Base-by-base conservation (phyloP, 2,888 invertebrate genomes). In the Cerastoderma edule region DNA sequence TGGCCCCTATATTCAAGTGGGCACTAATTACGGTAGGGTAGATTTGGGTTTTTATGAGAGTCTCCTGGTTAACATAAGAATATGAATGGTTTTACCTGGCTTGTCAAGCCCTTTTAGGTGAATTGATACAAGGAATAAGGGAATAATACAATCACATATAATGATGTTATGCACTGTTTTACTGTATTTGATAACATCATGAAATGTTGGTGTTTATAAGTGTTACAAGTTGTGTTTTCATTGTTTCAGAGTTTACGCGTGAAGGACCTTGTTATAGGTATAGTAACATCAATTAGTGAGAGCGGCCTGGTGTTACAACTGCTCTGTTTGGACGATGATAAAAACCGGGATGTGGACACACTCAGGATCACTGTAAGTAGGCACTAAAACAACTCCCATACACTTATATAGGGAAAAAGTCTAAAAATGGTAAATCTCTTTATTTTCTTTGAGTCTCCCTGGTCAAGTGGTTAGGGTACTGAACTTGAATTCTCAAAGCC, bases 281-380 rank as follows among this genome's bases (percentile, higher is more conserved):
- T 89, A 27, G 91, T 94, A 28, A 80, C 87, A 10, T 88, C 90
- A 2, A 91, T 93, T 65, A 88, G 91, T 65, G 92, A 91, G 4
- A 87, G 88, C 44, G 93, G 94, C 22, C 85, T 94, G 2, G 84
- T 90, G 24, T 74, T 98, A 85, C 96, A 96, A 93, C 95, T 98
- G 30, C 94, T 98, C 65, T 97, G 97, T 93, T 96, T 96, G 73
- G 96, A 96, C 75, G 96, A 96, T 81, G 96, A 95, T 67, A 95
- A 95, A 83, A 95, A 96, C 57, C 95, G 96, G 92, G 96, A 96
- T 93, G 95, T 97, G 65, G 96, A 96, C 67, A 97, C 98, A 93
- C 95, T 97, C 84, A 96, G 96, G 92, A 95, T 98, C 74, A 97
- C 96, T 95, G 97, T 97, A 94, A 91, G 90, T 81, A 28, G 28